phyloP scores from a whole-genome alignment of 2,113 vertebrate genomes.

The Ophthalmolycus amberensis region DNA sequence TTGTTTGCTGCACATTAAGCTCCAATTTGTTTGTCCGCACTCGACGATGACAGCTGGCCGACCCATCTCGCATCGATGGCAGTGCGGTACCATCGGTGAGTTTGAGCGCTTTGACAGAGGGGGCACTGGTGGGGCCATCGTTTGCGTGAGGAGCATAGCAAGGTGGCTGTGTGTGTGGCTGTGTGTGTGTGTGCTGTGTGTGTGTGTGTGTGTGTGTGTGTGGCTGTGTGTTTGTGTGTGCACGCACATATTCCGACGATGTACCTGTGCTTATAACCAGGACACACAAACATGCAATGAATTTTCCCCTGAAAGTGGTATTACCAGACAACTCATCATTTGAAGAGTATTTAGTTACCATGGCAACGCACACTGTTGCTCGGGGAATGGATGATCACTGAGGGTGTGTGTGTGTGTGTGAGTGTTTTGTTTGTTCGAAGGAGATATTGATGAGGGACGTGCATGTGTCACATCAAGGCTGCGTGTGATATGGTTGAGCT shows the following conservation, averaged over 20 bases:
- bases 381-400: constrained; percentile 34
- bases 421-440: constrained; percentile 27
- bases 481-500: constrained; percentile 1
- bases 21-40: constrained; percentile 64
- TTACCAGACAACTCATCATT: constrained; percentile 49
- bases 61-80: constrained; percentile 30
- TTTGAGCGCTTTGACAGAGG: constrained; percentile 39
- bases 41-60: constrained; percentile 42
- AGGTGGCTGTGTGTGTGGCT: not conserved
- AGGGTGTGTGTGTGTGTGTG: not conserved
- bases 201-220: not conserved
- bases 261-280: constrained; percentile 41
- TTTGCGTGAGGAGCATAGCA: constrained; percentile 20
- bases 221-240: not conserved
- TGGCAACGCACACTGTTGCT: constrained; percentile 37
- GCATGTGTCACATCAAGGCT: not conserved
- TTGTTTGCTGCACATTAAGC: constrained; percentile 58
- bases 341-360: constrained; percentile 63
- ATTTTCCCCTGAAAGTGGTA: constrained; percentile 26
- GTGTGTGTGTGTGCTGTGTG: too few species aligned
- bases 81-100: constrained; percentile 39
- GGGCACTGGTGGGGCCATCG: constrained; percentile 21
- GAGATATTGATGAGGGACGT: constrained; percentile 26
- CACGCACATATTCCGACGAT: not conserved
- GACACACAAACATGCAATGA: constrained; percentile 24